Conservation (phyloP, 2,888 invertebrate species). For the Callyntrura guangdongensis region DNA sequence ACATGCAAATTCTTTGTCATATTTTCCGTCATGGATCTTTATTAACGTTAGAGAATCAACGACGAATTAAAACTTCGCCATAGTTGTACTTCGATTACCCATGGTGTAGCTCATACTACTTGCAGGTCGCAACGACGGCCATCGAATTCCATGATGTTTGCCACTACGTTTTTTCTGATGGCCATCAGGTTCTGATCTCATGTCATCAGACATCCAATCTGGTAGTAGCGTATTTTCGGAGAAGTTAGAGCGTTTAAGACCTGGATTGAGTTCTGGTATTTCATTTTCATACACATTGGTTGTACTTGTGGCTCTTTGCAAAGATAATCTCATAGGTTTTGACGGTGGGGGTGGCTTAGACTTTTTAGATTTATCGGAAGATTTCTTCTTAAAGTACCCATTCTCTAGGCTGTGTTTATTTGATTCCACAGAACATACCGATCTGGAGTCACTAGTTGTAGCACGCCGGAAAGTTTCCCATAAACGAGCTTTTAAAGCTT, state of each 20-base stretch:
- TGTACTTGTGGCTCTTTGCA: conserved; percentile 92
- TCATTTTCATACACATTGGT: conserved; percentile 83
- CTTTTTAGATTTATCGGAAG: conserved; percentile 82
- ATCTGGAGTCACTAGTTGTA: conserved; percentile 83
- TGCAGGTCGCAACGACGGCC: conserved; percentile 84
- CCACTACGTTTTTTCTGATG: conserved; percentile 79
- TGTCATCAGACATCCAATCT: conserved; percentile 83
- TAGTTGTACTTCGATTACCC: conserved; percentile 77
- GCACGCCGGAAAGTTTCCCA: conserved; percentile 85
- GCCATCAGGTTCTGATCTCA: conserved; percentile 83
- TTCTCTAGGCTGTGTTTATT: conserved; percentile 78
- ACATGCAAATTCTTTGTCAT: not conserved
- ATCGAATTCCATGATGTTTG: conserved; percentile 83
- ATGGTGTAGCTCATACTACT: conserved; percentile 84
- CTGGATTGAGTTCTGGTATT: conserved; percentile 83
- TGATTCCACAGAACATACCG: conserved; percentile 84
- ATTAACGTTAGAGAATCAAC: not conserved
- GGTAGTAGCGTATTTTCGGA: conserved; percentile 84
- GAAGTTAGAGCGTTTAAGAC: conserved; percentile 83
- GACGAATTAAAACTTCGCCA: conserved; percentile 69
- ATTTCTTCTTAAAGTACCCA: conserved; percentile 83
- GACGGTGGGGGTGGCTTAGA: conserved; percentile 90
- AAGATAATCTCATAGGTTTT: conserved; percentile 93
- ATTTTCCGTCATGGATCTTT: conserved; percentile 41
- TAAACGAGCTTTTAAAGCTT: conserved; percentile 83